Evolutionary conservation across 2,113 vertebrate species (phyloP), one percentile per base, ranked within the genome.

Genomic region (Oophaga pumilio): DNA sequence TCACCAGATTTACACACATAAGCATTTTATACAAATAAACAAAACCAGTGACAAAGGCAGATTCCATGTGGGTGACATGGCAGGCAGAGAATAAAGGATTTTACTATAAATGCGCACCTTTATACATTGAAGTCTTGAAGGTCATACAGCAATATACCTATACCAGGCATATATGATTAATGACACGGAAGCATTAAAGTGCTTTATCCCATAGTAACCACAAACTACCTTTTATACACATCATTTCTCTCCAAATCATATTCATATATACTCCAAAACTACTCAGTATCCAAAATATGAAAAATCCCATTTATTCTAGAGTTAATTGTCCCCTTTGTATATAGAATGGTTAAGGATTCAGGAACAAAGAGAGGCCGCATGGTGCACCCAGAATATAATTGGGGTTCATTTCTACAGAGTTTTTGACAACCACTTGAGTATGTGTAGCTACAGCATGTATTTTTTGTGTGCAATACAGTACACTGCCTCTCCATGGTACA

Each of bases 1-100:
- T 20, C 57, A 43, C 57, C 26, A 62, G 4, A 81, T 81, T 28
- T 49, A 81, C 57, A 81, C 62, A 64, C 62, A 80, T 33, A 81
- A 81, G 28, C 57, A 49, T 81, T 43, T 33, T 22, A 62, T 13
- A 81, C 74, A 81, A 28, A 49, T 22, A 10, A 11, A 81, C 28
- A 81, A 33, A 62, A 28, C 8, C 13, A 8, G 50, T 18, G 33
- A 12, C 33, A 74, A 28, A 14, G n/a, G 60, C 78, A 43, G 3
- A 22, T 43, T 60, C 26, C 78, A 81, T 43, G 22, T 43, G 13
- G 20, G 14, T 11, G 28, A 59, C 76, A 79, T 28, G 14, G 78
- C 2, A 20, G 11, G 56, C 9, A 33, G n/a, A 14, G 7, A n/a
- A 14, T 11, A n/a, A 43, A 71, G 28, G 26, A 15, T 33, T 6